Evolutionary conservation across 2,113 vertebrate genomes (phyloP), one percentile per base, ranked within the genome.

Genomic region (Ceuthmochares aereus): DNA sequence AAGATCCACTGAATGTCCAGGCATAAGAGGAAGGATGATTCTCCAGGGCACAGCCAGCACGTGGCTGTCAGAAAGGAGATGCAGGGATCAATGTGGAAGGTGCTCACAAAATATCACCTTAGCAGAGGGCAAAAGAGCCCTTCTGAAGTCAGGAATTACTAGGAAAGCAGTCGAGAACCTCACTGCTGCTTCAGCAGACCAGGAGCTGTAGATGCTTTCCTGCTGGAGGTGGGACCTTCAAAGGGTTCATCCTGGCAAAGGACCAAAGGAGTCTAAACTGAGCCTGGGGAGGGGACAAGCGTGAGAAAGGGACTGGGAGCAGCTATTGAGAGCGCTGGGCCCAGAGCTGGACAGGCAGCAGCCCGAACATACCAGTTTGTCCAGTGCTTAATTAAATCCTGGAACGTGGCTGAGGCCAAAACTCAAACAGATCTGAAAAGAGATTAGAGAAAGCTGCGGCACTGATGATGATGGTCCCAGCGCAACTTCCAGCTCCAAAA

Each of bases 191-290:
- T 51, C 60, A n/a, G 18, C 49, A 74, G 59, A 23, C 34, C 32
- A 21, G n/a, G 54, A 83, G 14, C 32, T 5, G 1, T 19, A 15
- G 12, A 4, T 51, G 17, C 6, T 60, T 43, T 81, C 45, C 47
- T 5, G 2, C 34, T 34, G 0, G 63, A 51, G 23, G 17, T 42
- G 56, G 11, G 30, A 60, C 22, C 23, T 66, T 22, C 1, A 0
- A 27, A 60, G 14, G 10, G 6, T 34, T 77, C 3, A 1, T 67
- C 58, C 47, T 3, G 3, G 40, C 27, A 49, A 40, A 81, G 64
- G 27, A 56, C 40, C 2, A 2, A 64, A 76, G 32, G 13, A 87
- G 22, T 20, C 52, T 55, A 47, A 81, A 32, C 26, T 19, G 89
- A 84, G 23, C 2, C 0, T 56, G 58, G 32, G 34, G 17, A 80